A percentile compares a stretch with the other conserved stretches of the same genome.
These are phyloP conservation scores for Nautilus pompilius DNA, from an alignment of 1,140 invertebrate species.

Conservation along the genomic window DNA sequence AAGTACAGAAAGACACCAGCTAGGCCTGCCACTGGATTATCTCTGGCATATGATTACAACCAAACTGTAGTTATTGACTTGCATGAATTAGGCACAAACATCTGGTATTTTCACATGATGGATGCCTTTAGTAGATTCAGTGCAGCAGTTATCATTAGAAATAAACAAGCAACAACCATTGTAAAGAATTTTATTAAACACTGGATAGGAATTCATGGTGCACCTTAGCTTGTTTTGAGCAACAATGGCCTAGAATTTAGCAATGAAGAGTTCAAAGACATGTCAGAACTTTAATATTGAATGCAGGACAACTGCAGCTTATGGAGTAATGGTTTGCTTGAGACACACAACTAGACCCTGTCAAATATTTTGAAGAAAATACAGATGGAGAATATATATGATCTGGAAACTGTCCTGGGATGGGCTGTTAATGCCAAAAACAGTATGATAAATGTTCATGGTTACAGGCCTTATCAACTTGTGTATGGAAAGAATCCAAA, in stretches of 20 bases:
- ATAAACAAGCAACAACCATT: conserved; percentile 10
- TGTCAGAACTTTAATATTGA: conserved; percentile 21
- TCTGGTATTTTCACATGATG: conserved; percentile 15
- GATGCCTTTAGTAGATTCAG: conserved; percentile 18
- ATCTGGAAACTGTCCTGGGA: background rate
- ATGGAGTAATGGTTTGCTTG: conserved; percentile 20
- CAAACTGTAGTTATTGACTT: conserved; percentile 23
- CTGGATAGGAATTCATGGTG: conserved; percentile 12
- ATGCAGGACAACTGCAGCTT: conserved; percentile 19
- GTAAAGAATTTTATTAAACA: conserved; percentile 10
- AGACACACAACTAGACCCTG: conserved; percentile 17
- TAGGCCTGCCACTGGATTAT: conserved; percentile 16
- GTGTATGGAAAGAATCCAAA: conserved; percentile 15
- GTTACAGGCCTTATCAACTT: conserved; percentile 11
- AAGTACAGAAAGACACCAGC: conserved; percentile 12
- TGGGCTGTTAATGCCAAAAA: too few species aligned
- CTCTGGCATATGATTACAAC: conserved; percentile 20
- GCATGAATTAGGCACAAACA: conserved; percentile 8
- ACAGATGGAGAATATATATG: conserved; percentile 10
- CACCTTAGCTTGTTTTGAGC: conserved; percentile 6
- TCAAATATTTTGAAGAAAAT: conserved; percentile 16
- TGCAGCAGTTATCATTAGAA: conserved; percentile 10
- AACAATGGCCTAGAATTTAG: conserved; percentile 15
- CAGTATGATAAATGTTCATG: conserved; percentile 3
- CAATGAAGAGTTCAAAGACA: conserved; percentile 11